Evolutionary conservation across 1,140 invertebrate species (phyloP).

Genomic region (Dysdera silvatica): DNA sequence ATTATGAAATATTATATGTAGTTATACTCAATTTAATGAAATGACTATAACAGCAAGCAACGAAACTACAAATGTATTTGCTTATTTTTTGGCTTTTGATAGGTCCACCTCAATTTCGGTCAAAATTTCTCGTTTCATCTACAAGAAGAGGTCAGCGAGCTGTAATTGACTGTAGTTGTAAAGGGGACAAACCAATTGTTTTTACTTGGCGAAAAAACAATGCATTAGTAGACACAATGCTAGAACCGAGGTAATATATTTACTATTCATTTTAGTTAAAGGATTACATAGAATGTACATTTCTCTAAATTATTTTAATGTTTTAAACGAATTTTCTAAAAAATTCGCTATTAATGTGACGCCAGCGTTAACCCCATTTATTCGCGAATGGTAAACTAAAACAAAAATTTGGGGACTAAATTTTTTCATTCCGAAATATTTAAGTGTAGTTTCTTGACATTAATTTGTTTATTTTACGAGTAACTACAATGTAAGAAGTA

Average conservation of each 20-base stretch:
- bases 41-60: too few relatives aligned
- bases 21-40: too few relatives aligned
- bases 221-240: not conserved
- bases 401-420: not conserved
- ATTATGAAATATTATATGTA: too few relatives aligned
- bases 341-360: not conserved
- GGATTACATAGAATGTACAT: not conserved
- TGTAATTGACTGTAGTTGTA: not conserved
- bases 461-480: too few relatives aligned
- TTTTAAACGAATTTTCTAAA: not conserved
- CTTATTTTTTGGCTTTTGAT: too few relatives aligned
- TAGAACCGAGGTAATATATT: too few relatives aligned
- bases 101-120: too few relatives aligned
- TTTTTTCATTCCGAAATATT: slow-evolving; percentile 14
- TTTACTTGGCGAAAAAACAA: not conserved
- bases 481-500: too few relatives aligned
- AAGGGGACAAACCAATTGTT: not conserved
- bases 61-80: too few relatives aligned
- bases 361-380: not conserved
- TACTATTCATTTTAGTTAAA: too few relatives aligned
- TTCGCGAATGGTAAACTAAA: not conserved
- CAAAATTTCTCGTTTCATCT: too few relatives aligned
- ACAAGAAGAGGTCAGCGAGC: not conserved
- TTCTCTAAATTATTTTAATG: not conserved
- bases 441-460: too few relatives aligned